Conservation (phyloP, 1,140 invertebrate species). For the Drosophila kohkoa region DNA sequence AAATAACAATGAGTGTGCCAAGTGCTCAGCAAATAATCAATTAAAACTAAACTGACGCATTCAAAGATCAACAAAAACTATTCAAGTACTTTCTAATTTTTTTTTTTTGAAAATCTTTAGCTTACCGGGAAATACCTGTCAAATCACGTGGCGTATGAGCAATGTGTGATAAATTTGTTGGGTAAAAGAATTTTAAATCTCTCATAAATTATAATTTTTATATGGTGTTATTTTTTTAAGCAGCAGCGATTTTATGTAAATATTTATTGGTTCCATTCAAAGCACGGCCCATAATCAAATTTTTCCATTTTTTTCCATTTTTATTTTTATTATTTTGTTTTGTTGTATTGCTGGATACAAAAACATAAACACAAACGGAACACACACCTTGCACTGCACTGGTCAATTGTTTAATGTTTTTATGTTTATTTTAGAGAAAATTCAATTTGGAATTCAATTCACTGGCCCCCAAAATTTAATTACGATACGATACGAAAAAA, state of each 20-base stretch:
- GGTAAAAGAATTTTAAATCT: neutral
- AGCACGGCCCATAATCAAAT: constrained; percentile 12
- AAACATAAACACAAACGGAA: constrained; percentile 1
- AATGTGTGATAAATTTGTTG: neutral
- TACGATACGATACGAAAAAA: constrained; percentile 41
- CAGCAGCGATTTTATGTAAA: constrained; percentile 24
- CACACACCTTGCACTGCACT: constrained; percentile 12
- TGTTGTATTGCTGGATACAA: neutral
- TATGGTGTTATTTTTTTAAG: constrained; percentile 7
- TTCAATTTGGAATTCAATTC: constrained; percentile 52
- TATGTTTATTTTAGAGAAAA: constrained; percentile 45
- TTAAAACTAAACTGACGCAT: constrained; percentile 3
- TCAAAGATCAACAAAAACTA: neutral
- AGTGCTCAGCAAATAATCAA: constrained; percentile 37
- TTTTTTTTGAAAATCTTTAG: neutral
- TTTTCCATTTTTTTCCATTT: constrained; percentile 25
- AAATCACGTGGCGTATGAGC: neutral
- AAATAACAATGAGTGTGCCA: constrained; percentile 19
- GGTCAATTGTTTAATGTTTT: constrained; percentile 34
- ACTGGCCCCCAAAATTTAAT: constrained; percentile 54
- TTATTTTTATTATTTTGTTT: no score
- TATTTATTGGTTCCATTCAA: constrained; percentile 32
- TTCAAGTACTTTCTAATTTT: neutral
- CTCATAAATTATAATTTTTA: constrained; percentile 31
- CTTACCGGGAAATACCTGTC: constrained; percentile 25